Conservation (phyloP, 2,797 vertebrate species). For the Meriones psammophilus region DNA sequence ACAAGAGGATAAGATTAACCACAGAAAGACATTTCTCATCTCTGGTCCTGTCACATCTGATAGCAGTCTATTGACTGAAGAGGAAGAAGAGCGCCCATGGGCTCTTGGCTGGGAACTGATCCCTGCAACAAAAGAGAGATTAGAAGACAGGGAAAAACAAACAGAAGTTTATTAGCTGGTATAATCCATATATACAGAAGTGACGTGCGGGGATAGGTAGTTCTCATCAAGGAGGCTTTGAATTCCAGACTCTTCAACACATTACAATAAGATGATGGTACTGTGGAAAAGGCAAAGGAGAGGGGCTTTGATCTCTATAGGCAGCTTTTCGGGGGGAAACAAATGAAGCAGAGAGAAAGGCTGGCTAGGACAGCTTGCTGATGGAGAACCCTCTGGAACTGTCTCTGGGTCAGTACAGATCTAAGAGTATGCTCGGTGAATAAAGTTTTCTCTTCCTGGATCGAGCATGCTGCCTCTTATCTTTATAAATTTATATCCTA, state of each 20-base stretch:
- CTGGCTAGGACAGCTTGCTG: not conserved
- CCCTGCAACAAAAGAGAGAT: not conserved
- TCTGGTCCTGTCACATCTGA: slow-evolving; percentile 35
- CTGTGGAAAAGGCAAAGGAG: not conserved
- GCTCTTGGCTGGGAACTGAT: not conserved
- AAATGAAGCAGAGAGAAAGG: not conserved
- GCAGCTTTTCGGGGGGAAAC: not conserved
- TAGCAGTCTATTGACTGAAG: slow-evolving; percentile 5
- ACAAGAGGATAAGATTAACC: slow-evolving; percentile 28
- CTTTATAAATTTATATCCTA: not conserved
- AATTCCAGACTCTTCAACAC: slow-evolving; percentile 18
- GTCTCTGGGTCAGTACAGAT: not conserved
- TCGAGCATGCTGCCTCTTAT: not conserved
- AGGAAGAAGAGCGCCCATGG: not conserved
- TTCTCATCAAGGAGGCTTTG: not conserved
- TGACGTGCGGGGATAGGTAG: not conserved
- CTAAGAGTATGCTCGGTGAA: not conserved
- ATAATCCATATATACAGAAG: slow-evolving; percentile 2
- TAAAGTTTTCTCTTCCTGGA: not conserved
- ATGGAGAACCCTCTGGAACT: not conserved
- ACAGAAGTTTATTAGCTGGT: slow-evolving; percentile 38
- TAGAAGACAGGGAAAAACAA: slow-evolving; percentile 29
- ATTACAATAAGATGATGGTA: not conserved
- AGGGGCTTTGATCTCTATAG: not conserved
- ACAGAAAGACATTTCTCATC: slow-evolving; percentile 19